Percentiles rank a stretch among this genome's conserved stretches.
Evolutionary conservation across 2,113 vertebrate genomes (phyloP).

Genomic region (Ptilonorhynchus violaceus): DNA sequence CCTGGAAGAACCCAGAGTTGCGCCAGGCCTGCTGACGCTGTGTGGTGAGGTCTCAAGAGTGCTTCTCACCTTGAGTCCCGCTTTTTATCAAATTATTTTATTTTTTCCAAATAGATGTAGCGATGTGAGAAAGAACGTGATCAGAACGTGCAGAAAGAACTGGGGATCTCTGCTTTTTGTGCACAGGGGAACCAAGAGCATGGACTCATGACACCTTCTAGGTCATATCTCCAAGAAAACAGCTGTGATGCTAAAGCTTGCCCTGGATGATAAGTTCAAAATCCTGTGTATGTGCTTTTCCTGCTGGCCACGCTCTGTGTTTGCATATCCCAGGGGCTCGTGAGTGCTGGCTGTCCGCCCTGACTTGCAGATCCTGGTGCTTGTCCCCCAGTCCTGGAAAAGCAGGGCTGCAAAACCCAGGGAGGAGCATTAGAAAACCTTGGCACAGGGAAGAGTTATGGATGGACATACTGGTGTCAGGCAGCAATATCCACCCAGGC

Average conservation of each 20-base stretch:
- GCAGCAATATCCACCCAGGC: background rate
- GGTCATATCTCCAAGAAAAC: background rate
- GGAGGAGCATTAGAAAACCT: background rate
- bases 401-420: background rate
- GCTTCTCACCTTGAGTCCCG: rapidly evolving
- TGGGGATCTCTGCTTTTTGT: background rate
- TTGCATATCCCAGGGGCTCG: background rate
- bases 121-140: background rate
- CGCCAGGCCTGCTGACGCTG: background rate
- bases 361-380: background rate
- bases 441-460: background rate
- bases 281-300: background rate
- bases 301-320: background rate
- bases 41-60: background rate
- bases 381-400: background rate
- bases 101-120: background rate
- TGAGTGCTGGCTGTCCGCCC: background rate
- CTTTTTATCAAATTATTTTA: background rate
- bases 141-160: background rate
- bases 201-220: background rate
- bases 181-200: background rate
- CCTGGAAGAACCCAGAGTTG: background rate
- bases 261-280: background rate
- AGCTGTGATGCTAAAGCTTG: background rate
- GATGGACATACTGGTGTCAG: background rate